Evolutionary conservation across 2,888 invertebrate genomes (phyloP), one percentile per base, ranked within the genome.

Genomic region (Ochlodes sylvanus): DNA sequence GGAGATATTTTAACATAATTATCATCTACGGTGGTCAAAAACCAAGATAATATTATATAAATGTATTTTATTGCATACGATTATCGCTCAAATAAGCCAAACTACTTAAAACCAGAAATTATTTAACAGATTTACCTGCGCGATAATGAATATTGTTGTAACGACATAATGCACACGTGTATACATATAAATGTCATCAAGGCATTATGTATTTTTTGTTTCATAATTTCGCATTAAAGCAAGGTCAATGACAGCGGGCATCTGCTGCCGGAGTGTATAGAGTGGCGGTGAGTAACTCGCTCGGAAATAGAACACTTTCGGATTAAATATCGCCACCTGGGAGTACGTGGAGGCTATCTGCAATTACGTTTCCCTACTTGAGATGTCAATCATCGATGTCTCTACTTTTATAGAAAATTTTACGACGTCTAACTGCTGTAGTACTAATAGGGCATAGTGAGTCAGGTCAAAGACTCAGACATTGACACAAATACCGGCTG

Each of bases 161-260:
- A 12, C 14, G 42, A 55, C 42, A 7, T 41, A 38, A 17, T 32
- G 38, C 17, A 66, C 60, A 42, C 15, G 42, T 65, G 15, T 58
- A 32, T 14, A 14, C 14, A 27, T 38, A 38, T 44, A 68, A 62
- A 61, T 68, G 67, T 68, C 67, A 80, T 80, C 77, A 77, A 79
- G 80, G 81, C 79, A 76, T 56, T 54, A 44, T 17, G 47, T 19
- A 78, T 69, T 79, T 79, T 81, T 85, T 83, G 79, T 78, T 82
- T 75, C 78, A 75, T 81, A 79, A 75, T 73, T 76, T 70, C 78
- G 74, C 72, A 73, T 77, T 75, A 81, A 81, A 82, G 84, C 90
- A 91, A 92, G 92, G 92, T 92, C 92, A 92, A 90, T 92, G 90
- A 87, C 90, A 89, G 78, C 81, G 77, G 80, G 79, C 86, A 87